phyloP scores from a whole-genome alignment of 2,888 invertebrate genomes.

The Emmelina monodactyla region DNA sequence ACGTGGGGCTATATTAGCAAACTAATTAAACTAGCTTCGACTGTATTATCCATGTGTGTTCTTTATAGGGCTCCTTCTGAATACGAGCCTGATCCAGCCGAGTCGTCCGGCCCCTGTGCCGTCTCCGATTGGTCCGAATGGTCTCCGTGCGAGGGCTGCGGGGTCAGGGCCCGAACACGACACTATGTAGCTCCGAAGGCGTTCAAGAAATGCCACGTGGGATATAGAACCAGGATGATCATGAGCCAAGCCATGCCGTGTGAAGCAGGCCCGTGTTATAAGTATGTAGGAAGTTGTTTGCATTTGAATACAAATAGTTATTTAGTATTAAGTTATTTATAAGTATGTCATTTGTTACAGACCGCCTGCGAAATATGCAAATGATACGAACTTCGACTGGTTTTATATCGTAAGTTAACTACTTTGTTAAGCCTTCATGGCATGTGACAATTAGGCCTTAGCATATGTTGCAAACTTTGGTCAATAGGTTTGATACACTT shows the following conservation, averaged over 20 bases:
- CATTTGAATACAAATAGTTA: background rate
- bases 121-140: constrained; percentile 79
- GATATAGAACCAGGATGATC: constrained; percentile 39
- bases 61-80: constrained; percentile 39
- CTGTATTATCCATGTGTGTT: too few relatives aligned
- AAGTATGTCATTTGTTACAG: constrained; percentile 24
- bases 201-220: constrained; percentile 68
- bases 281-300: constrained; percentile 19
- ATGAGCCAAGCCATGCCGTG: constrained; percentile 55
- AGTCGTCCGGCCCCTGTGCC: constrained; percentile 63
- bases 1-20: too few relatives aligned
- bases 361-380: constrained; percentile 21
- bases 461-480: background rate
- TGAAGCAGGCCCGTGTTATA: constrained; percentile 44
- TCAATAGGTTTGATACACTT: too few relatives aligned
- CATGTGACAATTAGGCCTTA: too few relatives aligned
- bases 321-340: background rate
- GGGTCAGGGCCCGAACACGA: constrained; percentile 75
- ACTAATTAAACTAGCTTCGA: too few relatives aligned
- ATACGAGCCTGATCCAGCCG: constrained; percentile 55
- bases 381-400: constrained; percentile 46
- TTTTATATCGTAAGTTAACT: constrained; percentile 39
- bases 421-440: too few relatives aligned
- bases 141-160: constrained; percentile 77
- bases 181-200: constrained; percentile 70